Conservation (phyloP, 2,113 vertebrate genomes). For the Conger conger region DNA sequence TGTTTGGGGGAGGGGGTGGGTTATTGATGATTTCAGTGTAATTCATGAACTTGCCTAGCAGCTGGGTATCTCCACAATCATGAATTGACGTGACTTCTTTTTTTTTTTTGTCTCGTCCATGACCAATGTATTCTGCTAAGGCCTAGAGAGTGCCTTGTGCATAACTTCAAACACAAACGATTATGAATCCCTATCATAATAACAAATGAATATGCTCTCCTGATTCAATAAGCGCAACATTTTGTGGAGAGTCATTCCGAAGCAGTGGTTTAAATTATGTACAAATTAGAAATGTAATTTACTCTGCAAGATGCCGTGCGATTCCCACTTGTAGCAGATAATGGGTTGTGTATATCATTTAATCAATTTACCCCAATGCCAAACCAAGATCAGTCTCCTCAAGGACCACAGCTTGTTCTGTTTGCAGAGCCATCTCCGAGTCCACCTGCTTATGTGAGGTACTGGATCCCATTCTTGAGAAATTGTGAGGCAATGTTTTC, state of each 20-base stretch:
- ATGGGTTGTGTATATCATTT: constrained; percentile 32
- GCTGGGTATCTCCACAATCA: not conserved
- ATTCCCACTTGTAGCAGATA: constrained; percentile 26
- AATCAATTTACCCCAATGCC: constrained; percentile 24
- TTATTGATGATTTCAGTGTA: not conserved
- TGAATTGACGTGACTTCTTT: not conserved
- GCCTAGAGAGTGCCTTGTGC: not conserved
- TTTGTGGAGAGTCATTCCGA: constrained; percentile 35
- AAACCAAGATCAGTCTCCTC: constrained; percentile 14
- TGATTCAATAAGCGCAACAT: constrained; percentile 37
- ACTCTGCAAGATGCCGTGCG: constrained; percentile 30
- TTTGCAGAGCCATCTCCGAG: not conserved
- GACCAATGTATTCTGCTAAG: not conserved
- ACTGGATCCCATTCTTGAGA: not conserved
- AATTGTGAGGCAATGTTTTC: not conserved
- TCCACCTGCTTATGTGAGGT: not conserved
- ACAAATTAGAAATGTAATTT: constrained; percentile 36
- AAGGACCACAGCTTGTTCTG: not conserved
- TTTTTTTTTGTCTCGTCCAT: not conserved
- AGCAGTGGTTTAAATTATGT: constrained; percentile 35
- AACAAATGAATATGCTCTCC: constrained; percentile 28
- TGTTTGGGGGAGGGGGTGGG: not conserved
- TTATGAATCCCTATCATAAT: constrained; percentile 15
- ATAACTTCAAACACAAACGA: constrained; percentile 5
- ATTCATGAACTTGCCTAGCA: not conserved